phyloP scores from a whole-genome alignment of 1,140 invertebrate species.

The Brachionus manjavacas region DNA sequence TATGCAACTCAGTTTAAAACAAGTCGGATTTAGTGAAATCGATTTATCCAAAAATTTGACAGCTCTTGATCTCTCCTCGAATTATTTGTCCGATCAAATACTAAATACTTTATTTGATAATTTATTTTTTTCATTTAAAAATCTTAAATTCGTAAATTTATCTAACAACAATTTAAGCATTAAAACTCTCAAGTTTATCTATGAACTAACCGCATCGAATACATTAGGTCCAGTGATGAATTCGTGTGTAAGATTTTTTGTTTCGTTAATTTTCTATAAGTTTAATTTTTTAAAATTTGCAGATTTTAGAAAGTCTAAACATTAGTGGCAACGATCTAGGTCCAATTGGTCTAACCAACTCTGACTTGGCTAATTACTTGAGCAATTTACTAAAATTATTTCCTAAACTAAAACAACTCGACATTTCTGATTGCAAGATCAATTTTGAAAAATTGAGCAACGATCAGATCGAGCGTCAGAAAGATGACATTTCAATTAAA shows the following conservation, averaged over 20 bases:
- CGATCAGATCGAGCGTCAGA: background rate
- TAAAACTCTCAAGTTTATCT: background rate
- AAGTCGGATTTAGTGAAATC: background rate
- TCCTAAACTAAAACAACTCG: background rate
- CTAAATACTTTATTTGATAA: background rate
- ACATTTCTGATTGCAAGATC: constrained; percentile 23
- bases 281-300: no score
- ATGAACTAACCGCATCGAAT: background rate
- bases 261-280: no score
- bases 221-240: background rate
- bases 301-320: constrained; percentile 12
- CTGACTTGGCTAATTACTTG: background rate
- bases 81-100: background rate
- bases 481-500: background rate
- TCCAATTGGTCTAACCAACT: background rate
- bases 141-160: background rate
- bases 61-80: background rate
- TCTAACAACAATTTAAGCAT: constrained; percentile 1
- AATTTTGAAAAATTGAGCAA: background rate
- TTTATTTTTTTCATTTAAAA: background rate
- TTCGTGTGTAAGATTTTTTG: background rate
- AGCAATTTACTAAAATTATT: background rate
- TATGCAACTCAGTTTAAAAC: background rate
- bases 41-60: background rate
- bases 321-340: constrained; percentile 7